Percentiles rank a stretch among this genome's conserved stretches.
Conservation (phyloP, 2,113 vertebrate species). For the Calonectris borealis region DNA sequence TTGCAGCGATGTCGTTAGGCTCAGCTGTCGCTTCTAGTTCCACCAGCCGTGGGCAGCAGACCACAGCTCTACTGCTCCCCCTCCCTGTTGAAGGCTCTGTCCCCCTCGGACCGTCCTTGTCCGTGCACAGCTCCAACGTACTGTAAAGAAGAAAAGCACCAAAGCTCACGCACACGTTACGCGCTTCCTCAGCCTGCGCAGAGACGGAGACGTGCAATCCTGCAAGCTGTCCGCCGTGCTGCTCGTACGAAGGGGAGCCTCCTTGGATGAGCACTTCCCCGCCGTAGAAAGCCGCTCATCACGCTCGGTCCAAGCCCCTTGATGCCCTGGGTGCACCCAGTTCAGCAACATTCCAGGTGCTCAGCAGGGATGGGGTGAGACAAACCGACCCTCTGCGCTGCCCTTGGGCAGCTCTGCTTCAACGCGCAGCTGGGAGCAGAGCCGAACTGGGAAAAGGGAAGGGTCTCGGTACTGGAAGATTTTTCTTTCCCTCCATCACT, state of each 20-base stretch:
- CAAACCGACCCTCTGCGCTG: rapidly evolving
- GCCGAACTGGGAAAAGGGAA: neutral
- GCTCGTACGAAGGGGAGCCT: rapidly evolving
- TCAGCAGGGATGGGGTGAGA: neutral
- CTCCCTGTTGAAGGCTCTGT: neutral
- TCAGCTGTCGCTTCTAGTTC: neutral
- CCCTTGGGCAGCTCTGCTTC: neutral
- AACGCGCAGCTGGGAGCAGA: rapidly evolving
- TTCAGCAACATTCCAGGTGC: neutral
- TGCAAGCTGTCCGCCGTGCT: neutral
- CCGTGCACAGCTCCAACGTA: neutral
- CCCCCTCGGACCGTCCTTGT: rapidly evolving
- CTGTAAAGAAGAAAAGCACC: neutral
- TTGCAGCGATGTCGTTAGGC: neutral
- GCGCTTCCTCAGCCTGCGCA: neutral
- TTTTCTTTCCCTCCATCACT: no score
- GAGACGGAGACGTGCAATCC: neutral
- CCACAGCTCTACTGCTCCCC: neutral
- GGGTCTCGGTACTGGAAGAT: neutral
- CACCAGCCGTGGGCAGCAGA: neutral
- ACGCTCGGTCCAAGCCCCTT: no score
- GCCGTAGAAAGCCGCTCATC: rapidly evolving
- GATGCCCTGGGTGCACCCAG: no score
- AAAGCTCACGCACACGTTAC: neutral
- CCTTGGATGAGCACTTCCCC: neutral